A percentile compares a stretch with the other conserved stretches of the same genome.
Evolutionary conservation across 2,888 invertebrate species (phyloP).

Genomic region (Eupithecia exiguata): DNA sequence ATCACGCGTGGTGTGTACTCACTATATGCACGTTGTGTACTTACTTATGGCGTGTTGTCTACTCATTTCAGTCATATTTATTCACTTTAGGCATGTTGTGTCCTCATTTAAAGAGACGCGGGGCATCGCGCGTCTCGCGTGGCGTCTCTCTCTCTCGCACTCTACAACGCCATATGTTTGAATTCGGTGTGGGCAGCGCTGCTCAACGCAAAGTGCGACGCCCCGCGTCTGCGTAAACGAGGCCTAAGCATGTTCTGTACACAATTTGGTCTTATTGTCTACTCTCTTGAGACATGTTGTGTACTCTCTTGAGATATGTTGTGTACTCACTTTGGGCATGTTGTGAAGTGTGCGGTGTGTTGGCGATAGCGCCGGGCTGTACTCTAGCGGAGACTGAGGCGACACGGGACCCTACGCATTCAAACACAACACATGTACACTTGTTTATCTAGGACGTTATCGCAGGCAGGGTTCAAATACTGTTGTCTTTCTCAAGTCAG

Average conservation of each 20-base stretch:
- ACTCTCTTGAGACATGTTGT: neutral
- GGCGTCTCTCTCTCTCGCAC: too few relatives aligned
- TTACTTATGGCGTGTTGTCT: neutral
- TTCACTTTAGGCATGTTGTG: neutral
- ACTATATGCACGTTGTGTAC: neutral
- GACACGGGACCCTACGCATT: conserved; percentile 81
- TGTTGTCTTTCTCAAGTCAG: neutral
- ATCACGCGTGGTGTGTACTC: neutral
- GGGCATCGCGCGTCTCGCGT: too few relatives aligned
- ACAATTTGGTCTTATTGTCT: neutral
- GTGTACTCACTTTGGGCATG: conserved; percentile 51
- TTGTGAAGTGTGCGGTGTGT: conserved; percentile 66
- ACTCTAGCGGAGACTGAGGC: conserved; percentile 83
- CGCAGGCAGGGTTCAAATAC: neutral
- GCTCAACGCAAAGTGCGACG: too few relatives aligned
- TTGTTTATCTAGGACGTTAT: neutral
- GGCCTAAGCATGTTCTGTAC: neutral
- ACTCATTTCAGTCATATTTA: neutral
- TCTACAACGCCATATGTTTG: too few relatives aligned
- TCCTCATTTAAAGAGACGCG: neutral
- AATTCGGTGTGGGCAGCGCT: too few relatives aligned
- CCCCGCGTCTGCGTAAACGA: too few relatives aligned
- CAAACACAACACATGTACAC: conserved; percentile 13
- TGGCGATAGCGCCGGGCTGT: conserved; percentile 78
- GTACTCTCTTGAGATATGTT: neutral